A percentile compares a stretch with the other conserved stretches of the same genome.
Conservation (phyloP, 2,888 invertebrate species). For the Aspidiotus rigidus region DNA sequence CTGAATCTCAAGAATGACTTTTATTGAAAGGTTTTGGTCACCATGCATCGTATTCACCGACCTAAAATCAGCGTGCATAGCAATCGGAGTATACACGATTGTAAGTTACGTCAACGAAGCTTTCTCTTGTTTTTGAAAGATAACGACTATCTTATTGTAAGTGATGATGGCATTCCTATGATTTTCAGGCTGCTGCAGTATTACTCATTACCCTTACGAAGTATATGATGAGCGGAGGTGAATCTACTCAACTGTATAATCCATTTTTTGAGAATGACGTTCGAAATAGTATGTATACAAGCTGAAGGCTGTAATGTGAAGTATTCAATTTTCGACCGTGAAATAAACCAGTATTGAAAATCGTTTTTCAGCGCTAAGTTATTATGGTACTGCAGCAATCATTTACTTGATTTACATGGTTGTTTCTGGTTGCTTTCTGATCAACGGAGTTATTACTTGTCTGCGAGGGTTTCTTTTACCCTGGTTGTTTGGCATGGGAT, state of each 20-base stretch:
- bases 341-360: too few species aligned
- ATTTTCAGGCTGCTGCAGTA: constrained; percentile 55
- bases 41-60: constrained; percentile 77
- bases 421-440: constrained; percentile 51
- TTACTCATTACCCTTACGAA: constrained; percentile 63
- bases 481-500: constrained; percentile 61
- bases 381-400: constrained; percentile 58
- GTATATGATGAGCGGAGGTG: constrained; percentile 77
- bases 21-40: constrained; percentile 65
- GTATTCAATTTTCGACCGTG: too few species aligned
- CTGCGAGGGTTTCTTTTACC: constrained; percentile 73
- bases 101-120: constrained; percentile 42
- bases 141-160: too few species aligned
- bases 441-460: constrained; percentile 56
- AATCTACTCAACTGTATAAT: constrained; percentile 78
- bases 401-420: constrained; percentile 52
- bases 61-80: constrained; percentile 64
- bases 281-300: constrained; percentile 54
- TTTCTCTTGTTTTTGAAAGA: background rate
- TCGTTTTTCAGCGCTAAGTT: constrained; percentile 48
- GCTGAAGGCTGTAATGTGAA: too few species aligned
- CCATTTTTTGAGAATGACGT: constrained; percentile 83
- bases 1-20: too few species aligned
- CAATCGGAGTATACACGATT: constrained; percentile 68
- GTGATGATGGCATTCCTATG: too few species aligned